Base-by-base conservation (phyloP, 2,113 vertebrate species). In the Proterorhinus semilunaris region DNA sequence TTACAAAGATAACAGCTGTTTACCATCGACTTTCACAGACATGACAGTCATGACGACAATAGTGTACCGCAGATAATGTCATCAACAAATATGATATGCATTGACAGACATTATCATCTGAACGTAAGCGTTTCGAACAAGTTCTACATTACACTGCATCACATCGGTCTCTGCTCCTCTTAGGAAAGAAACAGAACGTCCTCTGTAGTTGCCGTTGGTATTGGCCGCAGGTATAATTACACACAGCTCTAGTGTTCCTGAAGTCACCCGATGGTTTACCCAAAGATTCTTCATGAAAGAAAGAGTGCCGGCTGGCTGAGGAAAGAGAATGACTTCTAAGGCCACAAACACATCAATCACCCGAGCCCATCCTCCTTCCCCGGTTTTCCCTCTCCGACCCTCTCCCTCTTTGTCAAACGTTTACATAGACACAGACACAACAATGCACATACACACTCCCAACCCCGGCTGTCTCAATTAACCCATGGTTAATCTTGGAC, bases 401-500 rank as follows among this genome's bases (percentile, higher is more conserved):
- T 82, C 79, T 68, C 65, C 67, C 69, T 80, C 81, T 69, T 45
- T 81, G 51, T 80, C 66, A 67, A 61, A 54, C 61, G 64, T 63
- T 67, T 69, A 74, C 69, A 74, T 52, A 71, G 48, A 80, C 43
- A 53, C 66, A 70, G 43, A 74, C 44, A 54, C 61, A 62, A 55
- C 10, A 5, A 12, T 36, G 11, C 48, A 63, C 53, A 62, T 70
- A 78, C 78, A 83, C 80, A 87, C 65, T 76, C 81, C 86, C 85
- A 58, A 89, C 82, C 80, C 80, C n/a, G 78, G 88, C 91, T 92
- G 89, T 91, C 92, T 93, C 92, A 94, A 95, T 96, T 96, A 95
- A 95, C 93, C 93, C 93, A 90, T 92, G 88, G 85, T 93, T 93
- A 95, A 96, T 91, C 90, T 93, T 88, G 87, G 92, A 94, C 93